These are phyloP conservation scores for Boloria selene DNA, from an alignment of 2,888 invertebrate genomes.

Conservation along the genomic window DNA sequence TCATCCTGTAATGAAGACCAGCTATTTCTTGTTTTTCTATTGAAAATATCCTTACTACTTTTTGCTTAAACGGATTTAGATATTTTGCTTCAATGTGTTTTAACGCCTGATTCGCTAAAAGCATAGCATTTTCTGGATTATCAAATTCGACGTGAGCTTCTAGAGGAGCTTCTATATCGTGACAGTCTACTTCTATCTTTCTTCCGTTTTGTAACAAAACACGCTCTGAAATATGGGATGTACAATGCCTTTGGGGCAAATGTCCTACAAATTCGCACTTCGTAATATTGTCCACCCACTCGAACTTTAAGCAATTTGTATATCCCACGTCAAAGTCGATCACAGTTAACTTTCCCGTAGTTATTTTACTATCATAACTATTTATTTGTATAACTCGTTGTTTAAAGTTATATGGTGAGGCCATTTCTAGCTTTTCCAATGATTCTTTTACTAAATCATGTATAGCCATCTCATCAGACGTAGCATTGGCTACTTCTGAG, in stretches of 20 bases:
- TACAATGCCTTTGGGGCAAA: constrained; percentile 66
- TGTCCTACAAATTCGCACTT: constrained; percentile 64
- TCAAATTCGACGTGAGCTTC: constrained; percentile 62
- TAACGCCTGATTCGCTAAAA: constrained; percentile 62
- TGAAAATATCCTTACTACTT: constrained; percentile 67
- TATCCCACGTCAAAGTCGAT: constrained; percentile 73
- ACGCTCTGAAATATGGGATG: constrained; percentile 63
- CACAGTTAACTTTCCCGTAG: constrained; percentile 61
- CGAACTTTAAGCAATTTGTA: constrained; percentile 70
- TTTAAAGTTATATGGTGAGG: constrained; percentile 62
- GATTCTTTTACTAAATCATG: constrained; percentile 59
- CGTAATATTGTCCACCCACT: constrained; percentile 63
- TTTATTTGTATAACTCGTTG: constrained; percentile 64
- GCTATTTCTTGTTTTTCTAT: constrained; percentile 70
- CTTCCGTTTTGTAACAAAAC: constrained; percentile 62
- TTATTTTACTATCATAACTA: constrained; percentile 60
- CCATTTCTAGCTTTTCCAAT: constrained; percentile 65
- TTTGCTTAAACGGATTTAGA: constrained; percentile 65
- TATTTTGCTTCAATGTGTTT: constrained; percentile 75
- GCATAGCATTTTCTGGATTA: constrained; percentile 58
- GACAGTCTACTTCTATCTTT: constrained; percentile 63
- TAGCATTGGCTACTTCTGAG: constrained; percentile 46
- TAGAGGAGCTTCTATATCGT: constrained; percentile 64
- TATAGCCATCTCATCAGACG: constrained; percentile 54
- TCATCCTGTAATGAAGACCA: constrained; percentile 70